Percentiles rank a stretch among this genome's conserved stretches.
These are phyloP conservation scores for Tympanoctomys barrerae DNA, from an alignment of 2,797 vertebrate genomes.

Conservation along the genomic window DNA sequence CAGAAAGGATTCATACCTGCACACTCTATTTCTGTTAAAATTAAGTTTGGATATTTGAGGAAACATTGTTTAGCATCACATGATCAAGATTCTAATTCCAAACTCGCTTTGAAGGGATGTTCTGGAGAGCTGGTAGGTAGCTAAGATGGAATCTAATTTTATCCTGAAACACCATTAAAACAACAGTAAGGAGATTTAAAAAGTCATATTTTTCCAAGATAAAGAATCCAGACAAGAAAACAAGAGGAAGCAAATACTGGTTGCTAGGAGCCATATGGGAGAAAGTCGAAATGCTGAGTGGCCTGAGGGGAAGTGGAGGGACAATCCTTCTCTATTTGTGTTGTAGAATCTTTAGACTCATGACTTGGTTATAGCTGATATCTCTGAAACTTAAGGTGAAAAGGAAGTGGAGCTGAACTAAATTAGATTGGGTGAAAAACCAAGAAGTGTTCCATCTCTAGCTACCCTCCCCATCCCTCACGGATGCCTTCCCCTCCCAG, in stretches of 20 bases:
- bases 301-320: background rate
- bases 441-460: background rate
- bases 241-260: background rate
- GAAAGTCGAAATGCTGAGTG: background rate
- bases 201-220: background rate
- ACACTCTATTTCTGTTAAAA: constrained; percentile 12
- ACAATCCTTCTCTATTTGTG: too few relatives aligned
- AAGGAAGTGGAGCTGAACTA: background rate
- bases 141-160: background rate
- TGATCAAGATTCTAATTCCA: background rate
- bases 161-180: background rate
- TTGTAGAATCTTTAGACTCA: background rate
- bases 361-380: background rate
- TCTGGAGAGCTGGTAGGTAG: background rate
- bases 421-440: background rate
- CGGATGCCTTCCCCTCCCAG: background rate
- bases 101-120: background rate
- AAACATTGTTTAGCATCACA: background rate
- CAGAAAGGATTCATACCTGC: background rate
- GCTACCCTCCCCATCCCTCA: background rate
- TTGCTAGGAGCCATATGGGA: background rate
- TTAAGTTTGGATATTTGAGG: constrained; percentile 16
- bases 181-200: background rate
- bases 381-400: background rate
- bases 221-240: background rate